Evolutionary conservation across 2,888 invertebrate genomes (phyloP), one percentile per base, ranked within the genome.

Genomic region (Agrilus cyanescens): DNA sequence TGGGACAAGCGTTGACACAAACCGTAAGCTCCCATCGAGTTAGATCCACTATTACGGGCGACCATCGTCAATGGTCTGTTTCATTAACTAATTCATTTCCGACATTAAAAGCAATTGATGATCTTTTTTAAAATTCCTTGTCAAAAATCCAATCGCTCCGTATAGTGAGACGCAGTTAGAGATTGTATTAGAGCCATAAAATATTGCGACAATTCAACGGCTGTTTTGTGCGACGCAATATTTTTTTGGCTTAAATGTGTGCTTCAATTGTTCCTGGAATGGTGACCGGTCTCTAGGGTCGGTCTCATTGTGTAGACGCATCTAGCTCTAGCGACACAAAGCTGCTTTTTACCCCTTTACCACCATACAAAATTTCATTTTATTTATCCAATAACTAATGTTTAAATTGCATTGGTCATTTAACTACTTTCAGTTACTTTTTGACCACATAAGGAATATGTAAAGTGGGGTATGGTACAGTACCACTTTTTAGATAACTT

Each of bases 1-100:
- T 67, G 74, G 74, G 71, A 72, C 74, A 71, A 73, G 73, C 71
- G 72, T 73, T 70, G 73, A 72, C 68, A 72, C 72, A 65, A 74
- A 73, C 72, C 73, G 74, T 75, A 75, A 75, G 74, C 62, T 49
- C 49, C 52, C 48, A 48, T 47, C 46, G 45, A 53, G 46, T 49
- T 57, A 52, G 53, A 53, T 61, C 63, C 63, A 60, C 61, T 62
- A 57, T 60, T 53, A 50, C 53, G 50, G 65, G 64, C 64, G 62
- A 62, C 61, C 58, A 32, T 25, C 10, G 4, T 8, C 15, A n/a
- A 10, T 25, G 25, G 25, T 25, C 25, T 20, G 3, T 20, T 5
- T 20, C 5, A 4, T 20, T 20, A 4, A n/a, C n/a, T 5, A 25
- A 10, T 25, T 6, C 8, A 25, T 25, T 25, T 25, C 10, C 25